phyloP scores from a whole-genome alignment of 1,140 invertebrate genomes.

The Lepeophtheirus salmonis region DNA sequence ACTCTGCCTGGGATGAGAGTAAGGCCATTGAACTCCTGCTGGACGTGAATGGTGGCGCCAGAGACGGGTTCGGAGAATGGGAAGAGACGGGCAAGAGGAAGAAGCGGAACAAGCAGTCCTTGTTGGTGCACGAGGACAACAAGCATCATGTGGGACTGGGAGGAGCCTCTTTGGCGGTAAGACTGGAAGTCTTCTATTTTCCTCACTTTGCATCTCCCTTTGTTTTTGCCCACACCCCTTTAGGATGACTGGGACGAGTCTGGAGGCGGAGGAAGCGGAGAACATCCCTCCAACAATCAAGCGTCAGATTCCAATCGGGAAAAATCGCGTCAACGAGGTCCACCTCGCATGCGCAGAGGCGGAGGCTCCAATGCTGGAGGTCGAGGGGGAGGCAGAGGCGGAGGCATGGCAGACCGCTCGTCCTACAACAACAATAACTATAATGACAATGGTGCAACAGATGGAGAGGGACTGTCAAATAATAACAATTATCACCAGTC shows the following conservation, averaged over 20 bases:
- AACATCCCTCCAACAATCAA: neutral
- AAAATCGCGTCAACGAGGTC: constrained; percentile 4
- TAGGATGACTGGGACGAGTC: neutral
- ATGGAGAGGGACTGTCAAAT: too few species aligned
- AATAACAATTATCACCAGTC: too few species aligned
- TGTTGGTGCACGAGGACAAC: too few species aligned
- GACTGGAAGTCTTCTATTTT: too few species aligned
- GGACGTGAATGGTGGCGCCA: neutral
- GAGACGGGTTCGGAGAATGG: constrained; percentile 3
- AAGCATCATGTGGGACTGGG: too few species aligned
- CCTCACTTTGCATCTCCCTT: too few species aligned
- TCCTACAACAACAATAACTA: neutral
- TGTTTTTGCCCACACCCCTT: too few species aligned
- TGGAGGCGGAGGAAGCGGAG: neutral
- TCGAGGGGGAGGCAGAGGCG: neutral
- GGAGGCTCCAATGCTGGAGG: neutral
- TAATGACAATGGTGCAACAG: neutral
- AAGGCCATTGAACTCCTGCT: constrained; percentile 15
- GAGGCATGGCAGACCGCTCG: neutral
- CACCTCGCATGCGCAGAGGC: constrained; percentile 6
- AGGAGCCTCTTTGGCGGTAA: too few species aligned
- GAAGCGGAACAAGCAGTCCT: too few species aligned
- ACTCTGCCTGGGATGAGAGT: constrained; percentile 11
- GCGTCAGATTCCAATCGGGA: neutral
- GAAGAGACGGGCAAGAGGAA: constrained; percentile 19